phyloP scores from a whole-genome alignment of 2,888 invertebrate species.

The Drosophila affinis region DNA sequence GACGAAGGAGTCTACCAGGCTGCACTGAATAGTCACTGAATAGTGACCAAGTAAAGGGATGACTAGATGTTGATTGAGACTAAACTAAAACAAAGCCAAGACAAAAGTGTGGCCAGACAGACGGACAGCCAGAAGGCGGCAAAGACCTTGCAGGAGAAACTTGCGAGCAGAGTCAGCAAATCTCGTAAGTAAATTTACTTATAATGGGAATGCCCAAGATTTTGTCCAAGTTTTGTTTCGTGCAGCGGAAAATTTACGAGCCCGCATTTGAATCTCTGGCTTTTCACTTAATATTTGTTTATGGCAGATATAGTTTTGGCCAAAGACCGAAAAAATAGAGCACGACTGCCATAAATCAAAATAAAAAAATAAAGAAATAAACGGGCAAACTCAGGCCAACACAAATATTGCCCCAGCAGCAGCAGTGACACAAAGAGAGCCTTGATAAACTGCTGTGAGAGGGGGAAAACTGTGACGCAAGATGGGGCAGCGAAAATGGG shows the following conservation, averaged over 20 bases:
- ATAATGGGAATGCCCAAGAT: conserved; percentile 11
- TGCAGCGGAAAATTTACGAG: conserved; percentile 18
- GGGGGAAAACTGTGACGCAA: conserved; percentile 24
- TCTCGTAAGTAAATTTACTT: conserved; percentile 1
- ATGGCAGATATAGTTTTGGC: conserved; percentile 40
- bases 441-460: conserved; percentile 35
- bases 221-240: neutral
- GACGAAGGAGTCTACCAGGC: neutral
- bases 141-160: neutral
- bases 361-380: conserved; percentile 22
- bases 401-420: conserved; percentile 15
- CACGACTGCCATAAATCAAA: conserved; percentile 60
- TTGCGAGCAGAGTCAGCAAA: conserved; percentile 6
- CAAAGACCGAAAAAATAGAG: conserved; percentile 34
- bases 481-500: conserved; percentile 2
- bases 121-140: neutral
- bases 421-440: conserved; percentile 9
- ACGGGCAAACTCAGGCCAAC: conserved; percentile 14
- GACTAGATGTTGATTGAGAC: neutral
- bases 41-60: too few relatives aligned
- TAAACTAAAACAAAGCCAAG: neutral
- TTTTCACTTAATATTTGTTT: conserved; percentile 32
- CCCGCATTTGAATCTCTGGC: conserved; percentile 14
- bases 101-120: too few relatives aligned
- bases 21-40: neutral